Conservation (phyloP, 1,140 invertebrate species). For the Tetranychus urticae region DNA sequence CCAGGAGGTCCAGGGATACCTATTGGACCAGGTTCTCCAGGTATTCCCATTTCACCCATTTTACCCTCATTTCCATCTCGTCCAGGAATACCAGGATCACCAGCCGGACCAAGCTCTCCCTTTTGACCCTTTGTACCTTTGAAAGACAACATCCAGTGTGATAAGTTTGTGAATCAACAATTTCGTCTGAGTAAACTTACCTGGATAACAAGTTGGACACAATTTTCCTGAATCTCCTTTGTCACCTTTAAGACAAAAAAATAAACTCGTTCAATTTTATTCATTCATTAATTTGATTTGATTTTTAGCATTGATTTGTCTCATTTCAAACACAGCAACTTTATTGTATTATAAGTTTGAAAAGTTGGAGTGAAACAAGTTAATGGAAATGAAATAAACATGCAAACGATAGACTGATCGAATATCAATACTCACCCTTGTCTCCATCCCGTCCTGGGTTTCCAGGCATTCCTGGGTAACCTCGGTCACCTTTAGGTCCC, state of each 20-base stretch:
- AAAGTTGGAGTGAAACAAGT: too few species aligned
- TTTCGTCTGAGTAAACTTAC: background rate
- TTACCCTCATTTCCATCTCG: conserved; percentile 22
- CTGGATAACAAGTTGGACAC: conserved; percentile 8
- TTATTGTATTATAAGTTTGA: too few species aligned
- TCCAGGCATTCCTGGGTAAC: conserved; percentile 31
- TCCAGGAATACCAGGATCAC: conserved; percentile 34
- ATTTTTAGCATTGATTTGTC: too few species aligned
- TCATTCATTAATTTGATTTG: too few species aligned
- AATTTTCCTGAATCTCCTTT: conserved; percentile 7
- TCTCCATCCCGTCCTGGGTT: conserved; percentile 19
- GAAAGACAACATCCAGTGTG: background rate
- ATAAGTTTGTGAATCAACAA: background rate
- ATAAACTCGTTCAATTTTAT: too few species aligned
- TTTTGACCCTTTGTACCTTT: conserved; percentile 28
- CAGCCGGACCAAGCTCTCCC: conserved; percentile 27
- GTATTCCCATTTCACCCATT: background rate
- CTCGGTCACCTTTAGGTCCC: conserved; percentile 34
- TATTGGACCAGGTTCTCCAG: background rate
- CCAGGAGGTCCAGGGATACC: background rate
- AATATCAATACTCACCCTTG: background rate
- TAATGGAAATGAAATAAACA: too few species aligned
- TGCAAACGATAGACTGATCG: too few species aligned
- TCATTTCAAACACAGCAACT: too few species aligned
- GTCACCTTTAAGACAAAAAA: conserved; percentile 14